phyloP scores from a whole-genome alignment of 2,888 invertebrate species.

The Lycocerus yunnanus region DNA sequence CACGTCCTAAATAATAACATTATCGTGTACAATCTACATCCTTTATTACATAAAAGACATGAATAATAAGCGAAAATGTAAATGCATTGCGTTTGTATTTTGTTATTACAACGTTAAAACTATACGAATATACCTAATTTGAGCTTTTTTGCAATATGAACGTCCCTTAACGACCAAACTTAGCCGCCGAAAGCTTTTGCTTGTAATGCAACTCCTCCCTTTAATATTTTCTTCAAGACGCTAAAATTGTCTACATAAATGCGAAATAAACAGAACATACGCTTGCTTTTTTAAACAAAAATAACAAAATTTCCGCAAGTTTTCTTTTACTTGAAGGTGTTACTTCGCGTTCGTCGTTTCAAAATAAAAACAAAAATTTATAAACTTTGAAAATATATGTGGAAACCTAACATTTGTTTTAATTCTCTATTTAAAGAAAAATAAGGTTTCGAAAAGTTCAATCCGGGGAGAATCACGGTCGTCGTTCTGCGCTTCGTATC shows the following conservation, averaged over 20 bases:
- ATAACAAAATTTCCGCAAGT: background rate
- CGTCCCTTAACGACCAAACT: background rate
- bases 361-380: background rate
- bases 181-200: background rate
- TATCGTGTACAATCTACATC: constrained; percentile 33
- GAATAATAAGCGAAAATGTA: constrained; percentile 30
- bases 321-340: background rate
- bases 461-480: too few species aligned
- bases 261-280: background rate
- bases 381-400: background rate
- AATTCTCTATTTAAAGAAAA: background rate
- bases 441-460: background rate
- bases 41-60: constrained; percentile 32
- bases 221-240: background rate
- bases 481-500: too few species aligned
- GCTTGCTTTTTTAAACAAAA: background rate
- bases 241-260: background rate
- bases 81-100: constrained; percentile 23
- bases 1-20: constrained; percentile 35
- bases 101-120: constrained; percentile 21
- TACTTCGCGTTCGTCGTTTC: background rate
- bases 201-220: background rate
- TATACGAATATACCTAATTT: constrained; percentile 1
- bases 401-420: background rate
- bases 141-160: constrained; percentile 8